Conservation (phyloP, 1,140 invertebrate genomes). For the Chironomus tepperi region DNA sequence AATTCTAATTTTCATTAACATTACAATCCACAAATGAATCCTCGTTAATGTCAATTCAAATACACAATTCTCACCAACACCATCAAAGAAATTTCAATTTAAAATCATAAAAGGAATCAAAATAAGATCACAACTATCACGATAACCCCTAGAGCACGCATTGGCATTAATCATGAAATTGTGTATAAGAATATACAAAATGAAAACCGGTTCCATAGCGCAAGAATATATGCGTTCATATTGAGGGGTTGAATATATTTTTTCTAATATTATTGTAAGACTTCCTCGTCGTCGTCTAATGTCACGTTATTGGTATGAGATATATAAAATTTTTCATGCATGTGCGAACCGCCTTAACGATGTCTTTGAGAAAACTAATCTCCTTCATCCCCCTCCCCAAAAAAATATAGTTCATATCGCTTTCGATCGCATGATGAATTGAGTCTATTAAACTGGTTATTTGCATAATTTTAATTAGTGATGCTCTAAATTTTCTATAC, state of each 20-base stretch:
- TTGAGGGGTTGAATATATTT: no score
- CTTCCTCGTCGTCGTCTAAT: no score
- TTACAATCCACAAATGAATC: not conserved
- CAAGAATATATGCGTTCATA: no score
- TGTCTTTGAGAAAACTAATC: no score
- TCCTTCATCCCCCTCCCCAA: not conserved
- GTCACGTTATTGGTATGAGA: no score
- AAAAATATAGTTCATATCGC: no score
- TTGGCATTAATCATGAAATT: not conserved
- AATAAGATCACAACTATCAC: not conserved
- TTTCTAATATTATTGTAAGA: no score
- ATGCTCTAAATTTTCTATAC: slow-evolving; percentile 5
- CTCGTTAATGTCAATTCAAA: not conserved
- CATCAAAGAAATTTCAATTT: not conserved
- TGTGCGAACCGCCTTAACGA: no score
- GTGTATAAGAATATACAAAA: slow-evolving; percentile 10
- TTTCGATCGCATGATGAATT: not conserved
- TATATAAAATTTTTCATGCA: no score
- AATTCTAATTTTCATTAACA: not conserved
- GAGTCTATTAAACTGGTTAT: not conserved
- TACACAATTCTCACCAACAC: not conserved
- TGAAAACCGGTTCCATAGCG: slow-evolving; percentile 3
- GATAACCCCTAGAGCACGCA: not conserved
- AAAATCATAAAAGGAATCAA: not conserved
- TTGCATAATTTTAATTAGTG: not conserved